Evolutionary conservation across 2,888 invertebrate species (phyloP), one percentile per base, ranked within the genome.

Genomic region (Tetragnatha montana): DNA sequence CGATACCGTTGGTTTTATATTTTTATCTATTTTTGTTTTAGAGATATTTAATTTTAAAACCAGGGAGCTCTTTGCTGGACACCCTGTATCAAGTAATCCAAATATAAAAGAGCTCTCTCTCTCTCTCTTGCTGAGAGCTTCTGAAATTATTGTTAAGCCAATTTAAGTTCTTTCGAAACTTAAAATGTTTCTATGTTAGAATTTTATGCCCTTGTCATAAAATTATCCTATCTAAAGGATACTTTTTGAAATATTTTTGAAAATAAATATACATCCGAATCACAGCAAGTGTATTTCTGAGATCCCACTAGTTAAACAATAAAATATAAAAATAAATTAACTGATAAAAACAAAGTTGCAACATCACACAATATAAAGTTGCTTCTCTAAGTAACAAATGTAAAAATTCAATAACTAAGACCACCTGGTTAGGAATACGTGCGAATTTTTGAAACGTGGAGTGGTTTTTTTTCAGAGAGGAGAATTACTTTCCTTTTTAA

Each of bases 351-450:
- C 76, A 70, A 82, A 88, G 17, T 6, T 35, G 19, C 17, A 50
- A 49, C 74, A 76, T 78, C 73, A 81, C 79, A 74, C 68, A 35
- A 60, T 74, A 19, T n/a, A 21, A 50, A 74, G 21, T 80, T n/a
- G 80, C 79, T 73, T 73, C 71, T 60, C n/a, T 74, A 85, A 73
- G n/a, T 82, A 84, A 84, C 76, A 81, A 81, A 81, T 76, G 75
- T 81, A 87, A 86, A 87, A 87, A 81, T 21, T 51, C 60, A 87
- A 71, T 81, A 80, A 84, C 71, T 80, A 88, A 74, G 89, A 89
- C 89, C 89, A 89, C 89, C 89, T 89, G 89, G 85, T 81, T 85
- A 60, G 71, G 81, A 89, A 89, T 79, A 80, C 73, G 71, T 84
- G 60, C 80, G 17, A 60, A 73, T 70, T 74, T 78, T 82, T 51